phyloP scores from a whole-genome alignment of 1,140 invertebrate genomes.

The Homalodisca vitripennis region DNA sequence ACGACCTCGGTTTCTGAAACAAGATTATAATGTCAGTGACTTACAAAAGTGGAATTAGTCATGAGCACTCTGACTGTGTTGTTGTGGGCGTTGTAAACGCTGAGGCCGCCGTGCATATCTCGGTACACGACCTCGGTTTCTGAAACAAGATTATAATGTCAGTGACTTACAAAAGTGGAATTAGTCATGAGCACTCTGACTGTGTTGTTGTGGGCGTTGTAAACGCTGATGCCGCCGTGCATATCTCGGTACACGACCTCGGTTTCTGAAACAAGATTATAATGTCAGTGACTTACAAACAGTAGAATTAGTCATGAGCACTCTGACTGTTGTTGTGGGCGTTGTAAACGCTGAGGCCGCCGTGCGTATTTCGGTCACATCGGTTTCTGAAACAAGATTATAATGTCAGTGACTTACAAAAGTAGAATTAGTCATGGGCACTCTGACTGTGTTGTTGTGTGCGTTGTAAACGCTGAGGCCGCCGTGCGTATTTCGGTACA shows the following conservation, averaged over 20 bases:
- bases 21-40: too few species aligned
- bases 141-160: too few species aligned
- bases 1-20: constrained; percentile 63
- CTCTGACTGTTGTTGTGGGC: constrained; percentile 64
- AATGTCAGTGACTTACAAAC: constrained; percentile 70
- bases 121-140: constrained; percentile 67
- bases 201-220: constrained; percentile 68
- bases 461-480: too few species aligned
- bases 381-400: constrained; percentile 59
- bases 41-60: constrained; percentile 80
- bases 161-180: constrained; percentile 72
- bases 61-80: constrained; percentile 66
- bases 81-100: constrained; percentile 68
- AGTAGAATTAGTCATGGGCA: too few species aligned
- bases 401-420: too few species aligned
- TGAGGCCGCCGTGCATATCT: constrained; percentile 67
- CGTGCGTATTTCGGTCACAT: constrained; percentile 65
- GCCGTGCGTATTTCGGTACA: too few species aligned
- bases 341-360: constrained; percentile 69
- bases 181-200: constrained; percentile 71
- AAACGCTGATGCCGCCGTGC: constrained; percentile 67
- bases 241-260: constrained; percentile 68
- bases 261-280: constrained; percentile 57
- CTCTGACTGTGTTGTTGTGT: too few species aligned
- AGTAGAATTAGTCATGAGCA: constrained; percentile 75